A percentile compares a stretch with the other conserved stretches of the same genome.
These are phyloP conservation scores for Channa argus DNA, from an alignment of 2,113 vertebrate genomes.

Conservation along the genomic window DNA sequence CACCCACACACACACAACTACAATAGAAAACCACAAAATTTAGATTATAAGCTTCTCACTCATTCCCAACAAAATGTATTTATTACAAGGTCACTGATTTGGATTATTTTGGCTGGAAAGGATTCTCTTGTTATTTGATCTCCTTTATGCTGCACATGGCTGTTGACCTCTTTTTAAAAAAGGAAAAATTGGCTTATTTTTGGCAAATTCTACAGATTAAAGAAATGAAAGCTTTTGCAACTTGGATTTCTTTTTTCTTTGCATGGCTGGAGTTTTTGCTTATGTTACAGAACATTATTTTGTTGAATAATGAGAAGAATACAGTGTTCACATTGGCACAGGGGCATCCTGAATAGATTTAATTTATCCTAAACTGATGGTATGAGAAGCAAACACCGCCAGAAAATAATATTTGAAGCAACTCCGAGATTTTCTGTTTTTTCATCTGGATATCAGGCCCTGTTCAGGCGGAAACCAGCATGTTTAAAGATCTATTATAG, in stretches of 20 bases:
- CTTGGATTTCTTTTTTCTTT: too few relatives aligned
- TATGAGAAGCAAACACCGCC: not conserved
- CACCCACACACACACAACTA: not conserved
- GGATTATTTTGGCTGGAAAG: too few relatives aligned
- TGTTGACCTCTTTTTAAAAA: not conserved
- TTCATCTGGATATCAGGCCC: not conserved
- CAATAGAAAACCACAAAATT: not conserved
- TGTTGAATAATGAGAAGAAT: too few relatives aligned
- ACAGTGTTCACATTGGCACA: not conserved
- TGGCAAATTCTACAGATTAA: too few relatives aligned
- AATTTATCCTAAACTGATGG: not conserved
- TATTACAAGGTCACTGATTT: too few relatives aligned
- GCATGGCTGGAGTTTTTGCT: too few relatives aligned
- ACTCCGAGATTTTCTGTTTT: not conserved
- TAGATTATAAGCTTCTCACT: not conserved
- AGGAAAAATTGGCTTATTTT: too few relatives aligned
- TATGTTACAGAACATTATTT: too few relatives aligned
- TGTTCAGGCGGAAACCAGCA: not conserved
- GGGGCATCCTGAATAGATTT: not conserved
- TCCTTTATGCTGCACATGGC: not conserved
- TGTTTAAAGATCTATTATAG: not conserved
- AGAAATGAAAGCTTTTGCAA: too few relatives aligned
- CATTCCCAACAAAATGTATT: not conserved
- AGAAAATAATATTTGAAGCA: slow-evolving; percentile 1
- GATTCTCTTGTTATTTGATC: not conserved